phyloP scores from a whole-genome alignment of 92 coral and sea anemone genomes.

The Epizoanthus fatuus region DNA sequence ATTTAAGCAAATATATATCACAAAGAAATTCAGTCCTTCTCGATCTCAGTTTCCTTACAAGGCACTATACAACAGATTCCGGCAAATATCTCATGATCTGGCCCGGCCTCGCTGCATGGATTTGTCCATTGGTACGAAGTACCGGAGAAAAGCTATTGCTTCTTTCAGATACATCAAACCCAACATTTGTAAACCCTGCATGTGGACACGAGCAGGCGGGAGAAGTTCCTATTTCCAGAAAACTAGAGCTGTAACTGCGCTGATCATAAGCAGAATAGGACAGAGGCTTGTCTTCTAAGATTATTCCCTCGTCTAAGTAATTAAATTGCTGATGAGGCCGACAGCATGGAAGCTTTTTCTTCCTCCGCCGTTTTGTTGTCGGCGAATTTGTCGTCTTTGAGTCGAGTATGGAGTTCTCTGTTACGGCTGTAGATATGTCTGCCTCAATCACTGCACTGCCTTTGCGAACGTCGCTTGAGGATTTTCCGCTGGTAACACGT shows the following conservation, averaged over 20 bases:
- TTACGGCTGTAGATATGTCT: constrained; percentile 43
- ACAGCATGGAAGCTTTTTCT: constrained; percentile 95
- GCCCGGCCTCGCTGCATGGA: constrained; percentile 48
- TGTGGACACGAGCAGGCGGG: constrained; percentile 82
- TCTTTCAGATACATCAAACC: constrained; percentile 65
- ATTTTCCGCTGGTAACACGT: constrained; percentile 4
- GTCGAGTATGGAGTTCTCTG: constrained; percentile 4
- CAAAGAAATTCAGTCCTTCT: not conserved
- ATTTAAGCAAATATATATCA: not conserved
- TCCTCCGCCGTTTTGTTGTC: constrained; percentile 73
- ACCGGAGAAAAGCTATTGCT: constrained; percentile 70
- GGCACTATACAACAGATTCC: constrained; percentile 82
- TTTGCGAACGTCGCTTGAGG: constrained; percentile 1
- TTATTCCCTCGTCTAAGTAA: constrained; percentile 91
- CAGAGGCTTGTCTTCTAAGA: constrained; percentile 91
- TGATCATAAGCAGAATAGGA: constrained; percentile 59
- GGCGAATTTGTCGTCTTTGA: constrained; percentile 42
- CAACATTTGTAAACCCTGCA: constrained; percentile 37
- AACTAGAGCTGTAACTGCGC: constrained; percentile 73
- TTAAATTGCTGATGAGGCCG: constrained; percentile 84
- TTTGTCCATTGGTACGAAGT: constrained; percentile 50
- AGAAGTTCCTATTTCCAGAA: constrained; percentile 83
- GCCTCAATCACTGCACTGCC: not conserved
- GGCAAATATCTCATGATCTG: constrained; percentile 80
- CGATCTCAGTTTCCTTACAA: not conserved